Base-by-base conservation (phyloP, 2,113 vertebrate species). In the Uria lomvia region DNA sequence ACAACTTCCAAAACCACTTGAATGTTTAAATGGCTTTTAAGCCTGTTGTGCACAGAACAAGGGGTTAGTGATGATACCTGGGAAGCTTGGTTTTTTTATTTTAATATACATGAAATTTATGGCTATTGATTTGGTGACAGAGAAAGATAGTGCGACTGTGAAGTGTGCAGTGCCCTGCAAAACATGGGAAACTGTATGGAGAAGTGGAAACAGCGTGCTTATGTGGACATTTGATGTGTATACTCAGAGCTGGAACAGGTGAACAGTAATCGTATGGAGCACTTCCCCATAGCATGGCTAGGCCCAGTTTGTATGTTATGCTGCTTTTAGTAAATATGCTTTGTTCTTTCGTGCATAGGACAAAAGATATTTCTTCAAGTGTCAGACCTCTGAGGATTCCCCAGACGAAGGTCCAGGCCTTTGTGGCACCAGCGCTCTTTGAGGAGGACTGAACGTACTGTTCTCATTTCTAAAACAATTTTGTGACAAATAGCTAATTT, bases 261-360 rank as follows among this genome's bases (percentile, higher is more conserved):
- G 36, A 60, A 20, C 32, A 8, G 22, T 19, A 5, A 27, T 34
- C 47, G 20, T 36, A 0, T 27, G 38, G 63, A 72, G 12, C 30
- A 2, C 36, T 62, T n/a, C 40, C 43, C 16, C 3, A 4, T 2
- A 20, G 5, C 3, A 1, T 20, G 21, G 40, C 15, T 23, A 8
- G 63, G 22, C 36, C 47, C 13, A 1, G 26, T n/a, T 47, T 47
- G 38, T 23, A 1, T 30, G 24, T 68, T 78, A 6, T 7, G 17
- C 45, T 58, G 47, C 43, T 86, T 79, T 75, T 29, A 30, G 63
- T 79, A 76, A 88, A 73, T 38, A 18, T 32, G 8, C 40, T 79
- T 73, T 73, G 43, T 72, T 42, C 29, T 84, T 82, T 27, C 36
- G 26, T 76, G 26, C 20, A 3, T 38, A 72, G 86, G 78, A 38